Evolutionary conservation across 1,140 invertebrate species (phyloP).

Genomic region (Wasmannia auropunctata): DNA sequence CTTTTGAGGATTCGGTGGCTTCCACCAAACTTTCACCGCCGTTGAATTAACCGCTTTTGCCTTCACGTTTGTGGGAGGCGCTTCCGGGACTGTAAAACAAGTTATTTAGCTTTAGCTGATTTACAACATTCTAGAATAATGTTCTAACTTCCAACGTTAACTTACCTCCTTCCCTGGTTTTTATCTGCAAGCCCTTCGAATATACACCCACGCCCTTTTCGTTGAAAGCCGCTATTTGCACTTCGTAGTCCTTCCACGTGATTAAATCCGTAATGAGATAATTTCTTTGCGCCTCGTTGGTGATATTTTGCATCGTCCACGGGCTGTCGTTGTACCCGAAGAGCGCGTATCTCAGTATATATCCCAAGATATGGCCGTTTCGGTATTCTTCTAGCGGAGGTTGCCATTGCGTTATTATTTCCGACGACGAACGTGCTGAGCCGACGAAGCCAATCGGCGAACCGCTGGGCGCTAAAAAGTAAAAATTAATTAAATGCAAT

Average conservation of each 20-base stretch:
- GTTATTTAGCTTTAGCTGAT: background rate
- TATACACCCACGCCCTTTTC: slow-evolving; percentile 98
- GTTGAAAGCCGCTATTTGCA: slow-evolving; percentile 99
- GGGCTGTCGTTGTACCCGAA: slow-evolving; percentile 96
- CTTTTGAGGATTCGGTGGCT: slow-evolving; percentile 97
- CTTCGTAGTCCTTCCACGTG: slow-evolving; percentile 98
- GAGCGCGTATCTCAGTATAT: slow-evolving; percentile 95
- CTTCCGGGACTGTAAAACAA: slow-evolving; percentile 92
- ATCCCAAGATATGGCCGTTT: slow-evolving; percentile 97
- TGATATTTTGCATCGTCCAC: slow-evolving; percentile 96
- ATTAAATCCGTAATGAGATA: slow-evolving; percentile 97
- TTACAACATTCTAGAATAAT: background rate
- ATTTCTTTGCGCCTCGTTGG: slow-evolving; percentile 96
- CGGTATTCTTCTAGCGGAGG: slow-evolving; percentile 96
- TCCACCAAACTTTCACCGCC: slow-evolving; percentile 93
- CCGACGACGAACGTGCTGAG: slow-evolving; percentile 95
- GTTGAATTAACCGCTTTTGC: slow-evolving; percentile 96
- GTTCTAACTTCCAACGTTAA: background rate
- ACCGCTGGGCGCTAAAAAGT: slow-evolving; percentile 92
- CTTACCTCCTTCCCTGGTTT: slow-evolving; percentile 96
- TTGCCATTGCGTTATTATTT: slow-evolving; percentile 99
- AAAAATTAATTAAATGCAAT: slow-evolving; percentile 3
- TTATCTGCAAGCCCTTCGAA: slow-evolving; percentile 95
- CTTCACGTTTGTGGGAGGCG: slow-evolving; percentile 93
- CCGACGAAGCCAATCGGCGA: slow-evolving; percentile 96